Conservation (phyloP, 2,888 invertebrate genomes). For the Polydesmus complanatus region DNA sequence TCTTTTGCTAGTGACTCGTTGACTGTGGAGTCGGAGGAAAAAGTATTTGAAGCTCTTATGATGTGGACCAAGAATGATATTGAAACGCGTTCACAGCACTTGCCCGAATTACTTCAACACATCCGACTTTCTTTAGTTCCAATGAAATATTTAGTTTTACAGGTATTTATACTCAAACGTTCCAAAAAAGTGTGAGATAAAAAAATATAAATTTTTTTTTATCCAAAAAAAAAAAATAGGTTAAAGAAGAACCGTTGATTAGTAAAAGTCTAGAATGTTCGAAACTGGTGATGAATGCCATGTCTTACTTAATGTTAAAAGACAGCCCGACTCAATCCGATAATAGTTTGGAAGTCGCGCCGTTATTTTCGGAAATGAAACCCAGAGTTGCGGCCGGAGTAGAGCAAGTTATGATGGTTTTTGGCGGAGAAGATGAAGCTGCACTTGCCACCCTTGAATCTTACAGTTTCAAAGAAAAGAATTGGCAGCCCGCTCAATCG, state of each 20-base stretch:
- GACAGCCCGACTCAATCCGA: conserved; percentile 6
- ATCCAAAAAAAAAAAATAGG: conserved; percentile 5
- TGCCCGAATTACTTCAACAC: conserved; percentile 15
- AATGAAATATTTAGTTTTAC: conserved; percentile 15
- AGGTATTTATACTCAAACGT: conserved; percentile 12
- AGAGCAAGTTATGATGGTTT: conserved; percentile 18
- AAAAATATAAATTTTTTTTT: conserved; percentile 22
- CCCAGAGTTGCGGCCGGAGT: conserved; percentile 15
- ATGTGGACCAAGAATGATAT: conserved; percentile 15
- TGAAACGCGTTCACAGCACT: conserved; percentile 7
- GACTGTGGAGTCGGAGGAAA: conserved; percentile 17
- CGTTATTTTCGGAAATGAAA: conserved; percentile 11
- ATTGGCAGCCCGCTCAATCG: conserved; percentile 13
- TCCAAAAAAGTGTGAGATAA: no score
- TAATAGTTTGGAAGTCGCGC: conserved; percentile 2
- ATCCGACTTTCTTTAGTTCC: conserved; percentile 14
- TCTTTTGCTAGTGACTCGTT: conserved; percentile 13
- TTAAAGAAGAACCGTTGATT: conserved; percentile 18
- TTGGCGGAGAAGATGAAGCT: conserved; percentile 18
- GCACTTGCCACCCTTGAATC: conserved; percentile 16
- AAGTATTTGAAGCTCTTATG: conserved; percentile 17
- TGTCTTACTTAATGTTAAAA: conserved; percentile 16
- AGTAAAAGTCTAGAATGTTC: conserved; percentile 16
- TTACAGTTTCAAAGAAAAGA: conserved; percentile 17
- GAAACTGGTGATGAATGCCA: conserved; percentile 18